These are phyloP conservation scores for Dynastes hyllus DNA, from an alignment of 2,888 invertebrate genomes.

Conservation along the genomic window DNA sequence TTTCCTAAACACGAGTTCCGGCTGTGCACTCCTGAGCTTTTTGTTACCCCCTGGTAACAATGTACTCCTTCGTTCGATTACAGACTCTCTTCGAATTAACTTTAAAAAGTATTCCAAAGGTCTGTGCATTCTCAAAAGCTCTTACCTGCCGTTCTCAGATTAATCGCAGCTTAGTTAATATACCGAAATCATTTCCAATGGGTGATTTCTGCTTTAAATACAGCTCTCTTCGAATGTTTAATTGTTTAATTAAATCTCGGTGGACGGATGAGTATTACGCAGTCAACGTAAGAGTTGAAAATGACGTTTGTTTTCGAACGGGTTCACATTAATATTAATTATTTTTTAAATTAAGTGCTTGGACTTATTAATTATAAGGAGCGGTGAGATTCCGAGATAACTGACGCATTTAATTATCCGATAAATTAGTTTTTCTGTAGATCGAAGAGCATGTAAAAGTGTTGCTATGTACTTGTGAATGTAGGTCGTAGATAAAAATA, in stretches of 20 bases:
- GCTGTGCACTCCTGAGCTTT: constrained; percentile 55
- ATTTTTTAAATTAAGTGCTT: constrained; percentile 34
- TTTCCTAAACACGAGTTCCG: constrained; percentile 61
- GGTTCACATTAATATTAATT: constrained; percentile 38
- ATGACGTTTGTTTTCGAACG: constrained; percentile 37
- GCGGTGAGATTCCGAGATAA: constrained; percentile 34
- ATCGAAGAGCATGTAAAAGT: constrained; percentile 9
- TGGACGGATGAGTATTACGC: constrained; percentile 5
- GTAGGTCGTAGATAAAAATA: constrained; percentile 20
- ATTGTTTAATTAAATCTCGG: constrained; percentile 43
- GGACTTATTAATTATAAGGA: constrained; percentile 40
- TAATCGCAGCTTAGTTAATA: background rate
- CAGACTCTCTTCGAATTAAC: constrained; percentile 54
- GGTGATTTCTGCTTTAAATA: constrained; percentile 44
- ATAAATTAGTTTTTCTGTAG: constrained; percentile 34
- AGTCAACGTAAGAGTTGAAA: constrained; percentile 15
- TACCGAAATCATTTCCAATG: constrained; percentile 15
- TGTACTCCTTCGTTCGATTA: constrained; percentile 61
- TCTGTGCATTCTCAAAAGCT: constrained; percentile 12
- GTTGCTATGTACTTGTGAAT: constrained; percentile 9
- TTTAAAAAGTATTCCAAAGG: constrained; percentile 43
- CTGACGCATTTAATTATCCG: constrained; percentile 40
- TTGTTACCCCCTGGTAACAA: constrained; percentile 59
- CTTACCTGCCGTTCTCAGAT: background rate
- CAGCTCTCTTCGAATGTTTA: constrained; percentile 48